phyloP scores from a whole-genome alignment of 2,113 vertebrate species.

The Vulpes ferrilata region DNA sequence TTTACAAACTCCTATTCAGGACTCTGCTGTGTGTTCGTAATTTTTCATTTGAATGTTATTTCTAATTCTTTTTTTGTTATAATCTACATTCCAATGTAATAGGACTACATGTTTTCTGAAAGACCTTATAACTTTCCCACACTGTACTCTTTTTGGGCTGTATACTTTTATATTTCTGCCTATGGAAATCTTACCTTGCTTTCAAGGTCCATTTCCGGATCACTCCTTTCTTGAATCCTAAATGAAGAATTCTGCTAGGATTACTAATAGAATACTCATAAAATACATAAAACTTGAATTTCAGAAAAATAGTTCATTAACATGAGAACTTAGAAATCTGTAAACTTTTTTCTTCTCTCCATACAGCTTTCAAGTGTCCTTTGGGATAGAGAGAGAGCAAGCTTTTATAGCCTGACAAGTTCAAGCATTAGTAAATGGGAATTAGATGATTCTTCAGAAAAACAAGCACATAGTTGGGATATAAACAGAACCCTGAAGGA shows the following conservation, averaged over 20 bases:
- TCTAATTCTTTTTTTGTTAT: neutral
- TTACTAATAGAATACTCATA: neutral
- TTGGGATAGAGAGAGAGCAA: conserved; percentile 89
- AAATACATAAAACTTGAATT: neutral
- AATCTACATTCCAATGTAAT: neutral
- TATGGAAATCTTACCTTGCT: neutral
- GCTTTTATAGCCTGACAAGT: conserved; percentile 93
- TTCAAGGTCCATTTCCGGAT: neutral
- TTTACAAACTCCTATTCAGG: neutral
- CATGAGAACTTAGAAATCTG: neutral
- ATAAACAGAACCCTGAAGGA: conserved; percentile 90
- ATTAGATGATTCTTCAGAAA: conserved; percentile 92
- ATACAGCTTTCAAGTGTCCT: conserved; percentile 93
- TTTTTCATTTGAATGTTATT: neutral
- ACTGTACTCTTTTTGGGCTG: neutral
- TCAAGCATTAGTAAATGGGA: conserved; percentile 95
- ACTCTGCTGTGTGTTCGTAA: neutral
- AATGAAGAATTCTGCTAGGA: neutral
- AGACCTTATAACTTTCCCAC: neutral
- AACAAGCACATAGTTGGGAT: conserved; percentile 94
- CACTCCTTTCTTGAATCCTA: neutral
- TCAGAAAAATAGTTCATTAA: neutral
- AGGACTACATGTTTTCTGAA: neutral
- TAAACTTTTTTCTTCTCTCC: conserved; percentile 7
- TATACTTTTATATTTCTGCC: neutral